These are phyloP conservation scores for Arion vulgaris DNA, from an alignment of 1,140 invertebrate species.

Conservation along the genomic window DNA sequence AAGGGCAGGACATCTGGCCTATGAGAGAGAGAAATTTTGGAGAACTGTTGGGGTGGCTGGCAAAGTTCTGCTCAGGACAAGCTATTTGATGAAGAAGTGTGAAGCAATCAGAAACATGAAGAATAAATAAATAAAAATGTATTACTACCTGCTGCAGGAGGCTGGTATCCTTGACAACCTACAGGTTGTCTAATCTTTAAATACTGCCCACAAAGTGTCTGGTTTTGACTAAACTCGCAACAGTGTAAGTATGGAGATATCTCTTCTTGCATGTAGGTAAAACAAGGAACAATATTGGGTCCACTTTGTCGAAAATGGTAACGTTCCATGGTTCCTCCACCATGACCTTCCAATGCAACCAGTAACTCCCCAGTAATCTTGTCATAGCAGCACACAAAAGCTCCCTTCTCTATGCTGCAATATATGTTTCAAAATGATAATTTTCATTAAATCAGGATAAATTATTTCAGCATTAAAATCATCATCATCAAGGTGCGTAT, in stretches of 20 bases:
- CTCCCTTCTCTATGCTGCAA: slow-evolving; percentile 35
- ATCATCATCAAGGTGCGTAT: too few species aligned
- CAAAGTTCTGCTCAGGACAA: too few species aligned
- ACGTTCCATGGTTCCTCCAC: slow-evolving; percentile 54
- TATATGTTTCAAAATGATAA: neutral
- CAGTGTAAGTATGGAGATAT: slow-evolving; percentile 61
- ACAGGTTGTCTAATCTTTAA: slow-evolving; percentile 48
- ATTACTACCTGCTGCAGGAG: slow-evolving; percentile 58
- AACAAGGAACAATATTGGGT: slow-evolving; percentile 53
- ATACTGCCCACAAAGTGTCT: slow-evolving; percentile 49
- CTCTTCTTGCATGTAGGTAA: slow-evolving; percentile 60
- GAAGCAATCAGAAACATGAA: too few species aligned
- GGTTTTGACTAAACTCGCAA: slow-evolving; percentile 55
- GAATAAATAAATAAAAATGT: neutral
- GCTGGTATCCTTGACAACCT: slow-evolving; percentile 55
- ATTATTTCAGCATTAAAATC: too few species aligned
- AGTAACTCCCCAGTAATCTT: slow-evolving; percentile 50
- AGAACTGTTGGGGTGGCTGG: too few species aligned
- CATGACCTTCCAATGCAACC: slow-evolving; percentile 49
- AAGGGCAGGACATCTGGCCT: too few species aligned
- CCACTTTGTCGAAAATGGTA: slow-evolving; percentile 49
- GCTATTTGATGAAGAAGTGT: too few species aligned
- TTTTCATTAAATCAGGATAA: neutral
- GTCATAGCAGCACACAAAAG: slow-evolving; percentile 61
- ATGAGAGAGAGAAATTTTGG: too few species aligned